These are phyloP conservation scores for Hydrolagus colliei DNA, from an alignment of 2,797 vertebrate species.

Conservation along the genomic window DNA sequence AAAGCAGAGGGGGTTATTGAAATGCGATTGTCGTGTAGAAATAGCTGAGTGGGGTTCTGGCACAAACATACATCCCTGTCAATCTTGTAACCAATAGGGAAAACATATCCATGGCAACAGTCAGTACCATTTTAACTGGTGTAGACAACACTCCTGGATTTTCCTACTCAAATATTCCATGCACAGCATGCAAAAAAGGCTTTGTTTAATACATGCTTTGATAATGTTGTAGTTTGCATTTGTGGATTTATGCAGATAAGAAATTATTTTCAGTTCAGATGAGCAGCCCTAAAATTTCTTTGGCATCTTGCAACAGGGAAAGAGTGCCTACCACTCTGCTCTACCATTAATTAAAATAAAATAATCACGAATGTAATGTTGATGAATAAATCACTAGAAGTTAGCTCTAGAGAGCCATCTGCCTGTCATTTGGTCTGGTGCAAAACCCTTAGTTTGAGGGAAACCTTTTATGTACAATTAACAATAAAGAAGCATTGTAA, in stretches of 20 bases:
- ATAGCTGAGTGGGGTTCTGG: conserved; percentile 42
- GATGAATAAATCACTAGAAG: conserved; percentile 39
- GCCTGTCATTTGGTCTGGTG: not conserved
- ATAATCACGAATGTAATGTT: conserved; percentile 40
- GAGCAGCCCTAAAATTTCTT: conserved; percentile 59
- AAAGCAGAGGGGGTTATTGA: conserved; percentile 8
- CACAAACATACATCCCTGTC: conserved; percentile 51
- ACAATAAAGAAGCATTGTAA: not conserved
- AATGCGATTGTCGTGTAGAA: not conserved
- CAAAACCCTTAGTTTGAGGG: not conserved
- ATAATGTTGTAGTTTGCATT: conserved; percentile 77
- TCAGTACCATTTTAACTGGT: conserved; percentile 55
- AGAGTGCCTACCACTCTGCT: conserved; percentile 47
- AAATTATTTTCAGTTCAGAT: conserved; percentile 55
- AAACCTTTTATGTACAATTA: not conserved
- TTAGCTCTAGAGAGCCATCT: conserved; percentile 37
- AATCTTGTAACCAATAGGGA: conserved; percentile 59
- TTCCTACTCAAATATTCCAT: conserved; percentile 73
- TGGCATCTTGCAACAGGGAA: conserved; percentile 57
- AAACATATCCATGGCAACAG: conserved; percentile 70
- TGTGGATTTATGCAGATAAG: conserved; percentile 77
- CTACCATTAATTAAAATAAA: conserved; percentile 52
- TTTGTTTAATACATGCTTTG: conserved; percentile 62
- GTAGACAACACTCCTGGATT: conserved; percentile 56
- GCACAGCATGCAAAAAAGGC: conserved; percentile 80